Evolutionary conservation across 2,113 vertebrate species (phyloP).

Genomic region (Caloenas nicobarica): DNA sequence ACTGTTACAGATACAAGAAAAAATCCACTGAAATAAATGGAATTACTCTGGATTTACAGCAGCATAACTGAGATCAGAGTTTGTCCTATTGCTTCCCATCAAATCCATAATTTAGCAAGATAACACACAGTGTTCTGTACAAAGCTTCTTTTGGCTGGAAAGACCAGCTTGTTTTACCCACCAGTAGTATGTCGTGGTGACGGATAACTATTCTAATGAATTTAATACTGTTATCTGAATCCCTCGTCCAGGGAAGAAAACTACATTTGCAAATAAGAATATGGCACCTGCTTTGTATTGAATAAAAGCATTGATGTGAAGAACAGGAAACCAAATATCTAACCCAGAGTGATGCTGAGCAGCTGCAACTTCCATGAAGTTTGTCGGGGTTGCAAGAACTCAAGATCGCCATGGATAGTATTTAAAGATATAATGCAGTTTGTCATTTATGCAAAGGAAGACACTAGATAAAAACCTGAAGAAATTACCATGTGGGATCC

Average conservation of each 20-base stretch:
- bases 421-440: background rate
- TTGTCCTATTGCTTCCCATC: background rate
- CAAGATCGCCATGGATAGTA: background rate
- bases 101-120: background rate
- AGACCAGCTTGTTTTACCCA: background rate
- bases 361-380: background rate
- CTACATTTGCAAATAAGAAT: background rate
- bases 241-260: background rate
- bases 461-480: slow-evolving; percentile 1
- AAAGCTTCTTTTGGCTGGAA: background rate
- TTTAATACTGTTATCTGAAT: background rate
- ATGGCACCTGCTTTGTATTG: background rate
- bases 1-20: background rate
- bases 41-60: background rate
- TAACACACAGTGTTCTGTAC: background rate
- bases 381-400: background rate
- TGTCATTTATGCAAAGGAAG: background rate
- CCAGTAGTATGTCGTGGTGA: background rate
- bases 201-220: background rate
- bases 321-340: background rate
- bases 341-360: background rate
- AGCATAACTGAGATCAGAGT: slow-evolving; percentile 3
- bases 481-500: background rate
- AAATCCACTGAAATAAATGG: background rate
- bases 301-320: background rate